phyloP scores from a whole-genome alignment of 2,113 vertebrate species.

The Brachyhypopomus occidentalis region DNA sequence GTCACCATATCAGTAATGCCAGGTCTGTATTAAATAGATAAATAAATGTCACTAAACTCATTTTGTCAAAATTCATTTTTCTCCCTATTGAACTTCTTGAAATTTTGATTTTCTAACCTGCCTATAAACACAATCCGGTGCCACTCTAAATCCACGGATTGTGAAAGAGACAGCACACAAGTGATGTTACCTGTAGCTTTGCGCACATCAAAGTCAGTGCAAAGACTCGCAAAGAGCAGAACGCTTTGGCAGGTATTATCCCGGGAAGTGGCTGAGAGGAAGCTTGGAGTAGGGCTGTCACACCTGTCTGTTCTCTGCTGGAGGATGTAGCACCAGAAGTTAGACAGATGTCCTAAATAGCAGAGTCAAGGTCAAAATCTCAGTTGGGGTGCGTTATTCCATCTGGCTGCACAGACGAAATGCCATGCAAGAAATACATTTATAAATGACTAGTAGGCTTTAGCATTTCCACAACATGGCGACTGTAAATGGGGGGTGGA shows the following conservation, averaged over 20 bases:
- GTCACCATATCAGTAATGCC: no score
- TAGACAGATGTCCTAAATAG: constrained; percentile 15
- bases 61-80: no score
- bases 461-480: no score
- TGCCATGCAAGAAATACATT: not conserved
- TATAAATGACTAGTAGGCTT: not conserved
- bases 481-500: no score
- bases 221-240: not conserved
- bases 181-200: not conserved
- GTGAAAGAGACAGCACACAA: no score
- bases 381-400: not conserved
- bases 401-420: not conserved
- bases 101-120: no score
- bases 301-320: not conserved
- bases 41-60: no score
- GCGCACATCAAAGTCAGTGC: not conserved
- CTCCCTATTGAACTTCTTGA: no score
- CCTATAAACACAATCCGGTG: no score
- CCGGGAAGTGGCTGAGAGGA: not conserved
- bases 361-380: constrained; percentile 27
- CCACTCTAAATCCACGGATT: no score
- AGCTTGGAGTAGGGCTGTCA: not conserved
- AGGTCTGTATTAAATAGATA: no score
- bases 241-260: not conserved
- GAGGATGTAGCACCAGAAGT: not conserved